Evolutionary conservation across 2,113 vertebrate species (phyloP), one percentile per base, ranked within the genome.

Genomic region (Herpetotheres cachinnans): DNA sequence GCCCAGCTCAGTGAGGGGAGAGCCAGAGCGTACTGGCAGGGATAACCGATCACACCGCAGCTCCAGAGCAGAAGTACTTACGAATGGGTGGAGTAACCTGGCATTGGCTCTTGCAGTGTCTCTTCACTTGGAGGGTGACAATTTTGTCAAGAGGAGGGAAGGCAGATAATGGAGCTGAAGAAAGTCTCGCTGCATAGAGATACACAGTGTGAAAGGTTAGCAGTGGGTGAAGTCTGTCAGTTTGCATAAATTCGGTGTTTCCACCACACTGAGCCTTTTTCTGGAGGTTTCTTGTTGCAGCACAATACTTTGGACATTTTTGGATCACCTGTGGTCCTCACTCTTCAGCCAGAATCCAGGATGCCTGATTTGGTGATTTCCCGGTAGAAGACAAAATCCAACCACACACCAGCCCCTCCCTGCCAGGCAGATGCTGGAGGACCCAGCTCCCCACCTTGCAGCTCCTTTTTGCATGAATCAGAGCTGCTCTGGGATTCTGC

Each of bases 381-480:
- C 27, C 7, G 19, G 38, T 16, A 34, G 36, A 93, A 63, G 82
- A 49, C 47, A 63, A 62, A 86, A 62, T 47, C 52, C 1, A 1
- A 49, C 18, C 38, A 15, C 19, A 7, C 11, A 15, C 4, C 26
- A 29, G 24, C 13, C 40, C 36, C 76, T 65, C 40, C 25, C 11
- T 19, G 14, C 40, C 7, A 34, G 65, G 50, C 44, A 76, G 61
- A 21, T 0, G 0, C 18, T 12, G 14, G 30, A 59, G 50, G 40
- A 59, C 11, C 5, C 27, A 44, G 50, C 36, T 87, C 72, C n/a
- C 59, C 25, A 32, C 47, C 40, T 71, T 8, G 6, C 27, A 38
- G 72, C 47, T 40, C 52, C 10, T 34, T n/a, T 52, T 36, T n/a
- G 50, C 44, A 27, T 16, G 14, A 16, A 10, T 5, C 0, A 0